A percentile compares a stretch with the other conserved stretches of the same genome.
phyloP scores from a whole-genome alignment of 2,888 invertebrate species.

The Cosmopolites sordidus region DNA sequence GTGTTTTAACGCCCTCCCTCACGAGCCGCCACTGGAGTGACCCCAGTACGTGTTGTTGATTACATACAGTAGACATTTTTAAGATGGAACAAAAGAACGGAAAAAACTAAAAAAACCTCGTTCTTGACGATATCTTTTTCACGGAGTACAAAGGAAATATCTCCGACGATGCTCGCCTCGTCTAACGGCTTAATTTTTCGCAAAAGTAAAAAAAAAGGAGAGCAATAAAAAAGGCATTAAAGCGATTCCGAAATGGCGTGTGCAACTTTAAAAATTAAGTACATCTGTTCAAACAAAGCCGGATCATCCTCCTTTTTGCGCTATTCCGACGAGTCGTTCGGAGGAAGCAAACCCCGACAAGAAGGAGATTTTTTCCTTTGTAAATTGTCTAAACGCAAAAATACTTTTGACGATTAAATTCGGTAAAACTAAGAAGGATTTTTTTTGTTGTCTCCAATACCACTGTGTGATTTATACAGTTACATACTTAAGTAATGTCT shows the following conservation, averaged over 20 bases:
- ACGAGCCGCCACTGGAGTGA: no score
- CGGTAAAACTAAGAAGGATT: neutral
- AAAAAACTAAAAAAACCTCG: neutral
- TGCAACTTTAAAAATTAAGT: conserved; percentile 15
- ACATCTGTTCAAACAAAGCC: conserved; percentile 18
- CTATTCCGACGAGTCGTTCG: neutral
- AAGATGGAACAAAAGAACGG: no score
- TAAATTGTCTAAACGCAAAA: neutral
- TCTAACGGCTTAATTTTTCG: conserved; percentile 1
- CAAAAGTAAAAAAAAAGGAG: neutral
- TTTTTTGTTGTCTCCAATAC: no score
- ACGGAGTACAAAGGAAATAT: neutral
- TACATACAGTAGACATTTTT: no score
- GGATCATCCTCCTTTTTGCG: conserved; percentile 11
- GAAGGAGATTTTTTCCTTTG: no score
- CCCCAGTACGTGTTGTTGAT: no score
- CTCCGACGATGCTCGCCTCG: neutral
- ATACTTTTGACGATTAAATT: neutral
- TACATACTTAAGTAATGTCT: no score
- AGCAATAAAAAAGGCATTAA: conserved; percentile 4
- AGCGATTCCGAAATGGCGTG: conserved; percentile 7
- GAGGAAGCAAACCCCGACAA: no score
- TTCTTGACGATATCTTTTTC: neutral
- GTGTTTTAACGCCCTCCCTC: no score
- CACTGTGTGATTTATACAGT: no score